A percentile compares a stretch with the other conserved stretches of the same genome.
Conservation (phyloP, 2,113 vertebrate species). For the Peromyscus leucopus region DNA sequence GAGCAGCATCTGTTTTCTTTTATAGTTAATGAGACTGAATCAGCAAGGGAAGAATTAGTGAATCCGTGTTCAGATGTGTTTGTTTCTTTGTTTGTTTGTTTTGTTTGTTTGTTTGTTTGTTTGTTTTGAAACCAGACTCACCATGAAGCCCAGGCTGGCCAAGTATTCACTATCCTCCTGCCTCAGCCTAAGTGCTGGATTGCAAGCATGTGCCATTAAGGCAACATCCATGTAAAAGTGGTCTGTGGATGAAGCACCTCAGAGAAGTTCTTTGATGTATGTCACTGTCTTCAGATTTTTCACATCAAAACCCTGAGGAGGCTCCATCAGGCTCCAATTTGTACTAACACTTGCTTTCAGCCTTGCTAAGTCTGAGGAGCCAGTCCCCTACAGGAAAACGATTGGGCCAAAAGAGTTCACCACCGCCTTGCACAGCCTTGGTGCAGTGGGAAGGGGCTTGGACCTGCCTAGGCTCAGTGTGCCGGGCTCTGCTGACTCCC, state of each 20-base stretch:
- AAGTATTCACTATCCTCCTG: neutral
- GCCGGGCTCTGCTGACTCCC: too few relatives aligned
- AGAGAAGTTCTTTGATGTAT: neutral
- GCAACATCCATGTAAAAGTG: neutral
- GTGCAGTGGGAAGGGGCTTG: too few relatives aligned
- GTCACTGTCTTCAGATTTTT: neutral
- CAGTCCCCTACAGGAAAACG: neutral
- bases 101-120: neutral
- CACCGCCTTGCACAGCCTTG: too few relatives aligned
- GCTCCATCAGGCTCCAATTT: neutral
- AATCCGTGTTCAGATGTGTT: neutral
- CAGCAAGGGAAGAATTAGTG: neutral
- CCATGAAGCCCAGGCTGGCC: neutral
- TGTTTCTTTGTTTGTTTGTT: neutral
- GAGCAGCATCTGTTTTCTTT: neutral
- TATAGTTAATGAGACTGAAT: neutral
- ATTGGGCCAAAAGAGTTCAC: neutral
- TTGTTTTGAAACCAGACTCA: neutral
- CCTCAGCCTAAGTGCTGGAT: neutral
- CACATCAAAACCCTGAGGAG: neutral
- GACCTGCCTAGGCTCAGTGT: too few relatives aligned
- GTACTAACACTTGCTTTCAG: neutral
- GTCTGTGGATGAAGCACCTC: neutral
- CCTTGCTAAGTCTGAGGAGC: neutral
- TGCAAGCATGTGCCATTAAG: neutral